Base-by-base conservation (phyloP, 2,113 vertebrate species). In the Nymphicus hollandicus region DNA sequence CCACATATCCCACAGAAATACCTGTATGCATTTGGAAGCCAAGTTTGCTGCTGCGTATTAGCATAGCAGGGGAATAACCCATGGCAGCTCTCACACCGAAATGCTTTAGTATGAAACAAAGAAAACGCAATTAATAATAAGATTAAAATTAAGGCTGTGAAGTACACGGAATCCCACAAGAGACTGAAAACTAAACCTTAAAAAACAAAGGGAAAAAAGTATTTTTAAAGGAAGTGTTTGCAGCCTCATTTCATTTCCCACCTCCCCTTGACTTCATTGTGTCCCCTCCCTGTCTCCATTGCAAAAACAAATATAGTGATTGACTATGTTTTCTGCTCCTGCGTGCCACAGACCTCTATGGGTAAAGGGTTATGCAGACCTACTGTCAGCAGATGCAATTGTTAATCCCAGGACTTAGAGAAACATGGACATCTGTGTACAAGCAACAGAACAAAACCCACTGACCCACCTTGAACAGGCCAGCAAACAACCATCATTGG, bases 101-200 rank as follows among this genome's bases (percentile, higher is more conserved):
- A 81, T 33, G 11, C 10, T 81, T 47, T 7, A 53, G 10, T n/a
- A 53, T 7, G 10, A 20, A 71, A 50, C 14, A 66, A 43, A 33
- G n/a, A n/a, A 8, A 1, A 1, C 1, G 5, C 12, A n/a, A 58
- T 15, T 19, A 24, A 14, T 64, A 69, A 24, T 5, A 44, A 43
- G 66, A 28, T 14, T 17, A 58, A 39, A 64, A 27, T 35, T 44
- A n/a, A 65, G n/a, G 9, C 18, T 74, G 22, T n/a, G 50, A 91
- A 73, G 49, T 27, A 25, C 0, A 3, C 2, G 2, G 37, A 73
- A 52, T 47, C 20, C 27, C 56, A 13, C 14, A 37, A 39, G 70
- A 85, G 28, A 56, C 49, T 77, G 20, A 89, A 70, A n/a, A 47
- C 9, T 47, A 88, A 85, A 50, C 20, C 35, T 79, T 47, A 37